Percentiles rank a stretch among this genome's conserved stretches.
Conservation (phyloP, 2,797 vertebrate species). For the Eulemur mongoz region DNA sequence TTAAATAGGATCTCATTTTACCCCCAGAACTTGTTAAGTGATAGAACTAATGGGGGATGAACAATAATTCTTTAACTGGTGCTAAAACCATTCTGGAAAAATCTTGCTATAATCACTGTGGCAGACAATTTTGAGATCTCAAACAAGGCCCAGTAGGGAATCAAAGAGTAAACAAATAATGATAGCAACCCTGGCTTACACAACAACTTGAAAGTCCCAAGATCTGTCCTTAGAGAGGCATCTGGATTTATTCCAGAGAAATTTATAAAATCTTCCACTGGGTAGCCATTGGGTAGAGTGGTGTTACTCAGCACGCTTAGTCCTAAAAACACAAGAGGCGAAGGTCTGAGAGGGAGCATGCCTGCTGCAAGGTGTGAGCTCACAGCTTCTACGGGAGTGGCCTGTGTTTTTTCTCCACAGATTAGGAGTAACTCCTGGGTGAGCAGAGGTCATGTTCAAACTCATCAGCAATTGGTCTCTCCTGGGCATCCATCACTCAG, state of each 20-base stretch:
- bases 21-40: neutral
- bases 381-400: neutral
- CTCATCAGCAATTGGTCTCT: too few relatives aligned
- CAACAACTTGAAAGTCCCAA: neutral
- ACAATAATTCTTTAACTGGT: neutral
- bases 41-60: neutral
- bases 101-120: neutral
- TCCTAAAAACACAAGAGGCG: neutral
- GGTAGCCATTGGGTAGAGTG: neutral
- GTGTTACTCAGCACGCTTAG: neutral
- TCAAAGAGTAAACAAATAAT: neutral
- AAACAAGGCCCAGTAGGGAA: neutral
- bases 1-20: neutral
- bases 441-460: neutral
- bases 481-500: neutral
- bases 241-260: neutral
- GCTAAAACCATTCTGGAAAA: slow-evolving; percentile 21
- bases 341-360: neutral
- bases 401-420: neutral
- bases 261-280: neutral
- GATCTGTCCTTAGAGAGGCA: neutral
- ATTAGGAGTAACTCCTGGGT: neutral
- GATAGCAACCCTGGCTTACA: neutral
- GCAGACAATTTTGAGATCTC: neutral
- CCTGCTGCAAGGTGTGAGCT: neutral